phyloP scores from a whole-genome alignment of 2,888 invertebrate genomes.

The Conchocele bisecta region DNA sequence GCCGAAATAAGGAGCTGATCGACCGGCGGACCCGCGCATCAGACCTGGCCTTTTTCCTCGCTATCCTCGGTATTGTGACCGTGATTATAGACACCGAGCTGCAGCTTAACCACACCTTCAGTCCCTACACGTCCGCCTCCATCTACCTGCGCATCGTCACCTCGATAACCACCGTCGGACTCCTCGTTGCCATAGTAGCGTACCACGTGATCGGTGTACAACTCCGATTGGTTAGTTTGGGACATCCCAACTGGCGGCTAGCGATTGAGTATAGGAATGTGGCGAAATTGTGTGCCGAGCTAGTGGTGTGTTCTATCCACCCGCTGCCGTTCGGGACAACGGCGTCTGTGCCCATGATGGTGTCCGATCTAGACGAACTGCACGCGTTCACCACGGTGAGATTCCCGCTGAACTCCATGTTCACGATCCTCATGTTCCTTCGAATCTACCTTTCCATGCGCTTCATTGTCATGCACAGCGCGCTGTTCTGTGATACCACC shows the following conservation, averaged over 20 bases:
- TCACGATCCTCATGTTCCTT: constrained; percentile 74
- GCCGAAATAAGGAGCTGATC: constrained; percentile 69
- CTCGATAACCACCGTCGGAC: constrained; percentile 66
- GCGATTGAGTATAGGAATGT: constrained; percentile 67
- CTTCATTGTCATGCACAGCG: constrained; percentile 74
- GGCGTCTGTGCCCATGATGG: constrained; percentile 61
- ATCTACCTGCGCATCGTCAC: constrained; percentile 68
- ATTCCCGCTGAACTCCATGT: constrained; percentile 69
- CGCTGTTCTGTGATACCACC: constrained; percentile 73
- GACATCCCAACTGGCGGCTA: constrained; percentile 71
- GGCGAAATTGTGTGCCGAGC: constrained; percentile 63
- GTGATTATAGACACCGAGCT: constrained; percentile 72
- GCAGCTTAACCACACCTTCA: constrained; percentile 60
- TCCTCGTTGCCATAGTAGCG: constrained; percentile 63
- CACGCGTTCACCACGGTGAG: constrained; percentile 54
- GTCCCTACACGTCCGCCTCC: constrained; percentile 55
- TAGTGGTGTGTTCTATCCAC: constrained; percentile 70
- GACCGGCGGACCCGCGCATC: constrained; percentile 68
- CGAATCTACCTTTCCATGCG: constrained; percentile 71
- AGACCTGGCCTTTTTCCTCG: constrained; percentile 69
- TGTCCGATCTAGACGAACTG: constrained; percentile 46
- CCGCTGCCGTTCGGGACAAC: constrained; percentile 69
- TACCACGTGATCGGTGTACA: constrained; percentile 71
- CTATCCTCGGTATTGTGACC: constrained; percentile 66
- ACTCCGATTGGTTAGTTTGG: constrained; percentile 68